Evolutionary conservation across 2,888 invertebrate genomes (phyloP), one percentile per base, ranked within the genome.

Genomic region (Harpalus rufipes): DNA sequence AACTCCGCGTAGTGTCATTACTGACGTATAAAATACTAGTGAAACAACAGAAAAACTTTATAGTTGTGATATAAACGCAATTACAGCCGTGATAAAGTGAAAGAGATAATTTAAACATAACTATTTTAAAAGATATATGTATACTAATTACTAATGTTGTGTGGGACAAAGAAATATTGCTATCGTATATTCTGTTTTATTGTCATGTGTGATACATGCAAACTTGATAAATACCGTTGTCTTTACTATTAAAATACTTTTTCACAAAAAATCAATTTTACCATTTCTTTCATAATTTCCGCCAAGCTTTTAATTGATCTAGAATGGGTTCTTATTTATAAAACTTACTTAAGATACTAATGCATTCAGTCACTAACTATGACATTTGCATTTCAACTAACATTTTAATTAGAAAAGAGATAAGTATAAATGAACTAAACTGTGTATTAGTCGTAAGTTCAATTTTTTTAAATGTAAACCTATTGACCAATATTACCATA

Each of bases 101-200:
- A 72, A 74, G 83, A 83, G 83, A 83, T 83, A 74, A 83, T 83
- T 74, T 83, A 44, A 83, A 76, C 83, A 83, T 83, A 83, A 76
- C 59, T 83, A 83, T 83, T 76, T 83, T 76, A 59, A 83, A 58
- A 83, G 74, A 83, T 83, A 83, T 83, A 83, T 83, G 74, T 74
- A 82, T 80, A 80, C 80, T 80, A 80, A 80, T 80, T 80, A 80
- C 80, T 61, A 61, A 61, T 80, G 80, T 61, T 61, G 80, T 80
- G 56, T 80, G 61, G 61, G 59, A 59, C 61, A 80, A 79, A 80
- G 80, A 80, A 80, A 80, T 80, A 61, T 61, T 80, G 41, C 80
- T 61, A 61, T 80, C 61, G 61, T 80, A 80, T 80, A 61, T 80
- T 80, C 59, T 61, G 61, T 80, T 80, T 80, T 80, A 80, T 80